Base-by-base conservation (phyloP, 2,797 vertebrate species). In the Arnoldichthys spilopterus region DNA sequence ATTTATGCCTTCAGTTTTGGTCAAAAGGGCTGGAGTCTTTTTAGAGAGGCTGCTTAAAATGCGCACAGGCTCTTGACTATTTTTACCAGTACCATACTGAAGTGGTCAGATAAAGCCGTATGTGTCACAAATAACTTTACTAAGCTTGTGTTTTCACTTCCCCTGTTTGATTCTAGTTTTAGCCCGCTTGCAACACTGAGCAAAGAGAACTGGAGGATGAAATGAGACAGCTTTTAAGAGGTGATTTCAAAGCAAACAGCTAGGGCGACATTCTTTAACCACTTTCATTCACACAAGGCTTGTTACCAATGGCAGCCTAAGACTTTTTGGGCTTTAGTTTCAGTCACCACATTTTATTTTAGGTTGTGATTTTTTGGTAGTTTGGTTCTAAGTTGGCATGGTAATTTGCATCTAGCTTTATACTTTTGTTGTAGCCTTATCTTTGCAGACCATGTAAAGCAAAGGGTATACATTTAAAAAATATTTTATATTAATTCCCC, bases 81-180 rank as follows among this genome's bases (percentile, higher is more conserved):
- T 66, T 70, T 62, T 72, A 71, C 63, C 76, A 79, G 61, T 68
- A 71, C 43, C 80, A 30, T 45, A 43, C 59, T 77, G 63, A 84
- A 83, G 47, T 74, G 67, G 7, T 72, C 78, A 72, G 77, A 79
- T 72, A 75, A 82, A 79, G 34, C 76, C n/a, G 51, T 47, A 26
- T 62, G 63, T 28, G 72, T 82, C 75, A 77, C 69, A 81, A 85
- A 82, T 85, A 81, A 82, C 66, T 76, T 81, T 47, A 54, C 43
- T 43, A 63, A 76, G 49, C 28, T 66, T 47, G 9, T 30, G 53
- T 76, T 76, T 85, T 85, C 83, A 82, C 72, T 82, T 86, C 84
- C 79, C 63, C 51, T 82, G 32, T 80, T 80, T 72, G 53, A 54
- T 64, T 70, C 70, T 75, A 47, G 73, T 77, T 85, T 85, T 54